phyloP scores from a whole-genome alignment of 2,888 invertebrate species.

The Palloptera scutellata region DNA sequence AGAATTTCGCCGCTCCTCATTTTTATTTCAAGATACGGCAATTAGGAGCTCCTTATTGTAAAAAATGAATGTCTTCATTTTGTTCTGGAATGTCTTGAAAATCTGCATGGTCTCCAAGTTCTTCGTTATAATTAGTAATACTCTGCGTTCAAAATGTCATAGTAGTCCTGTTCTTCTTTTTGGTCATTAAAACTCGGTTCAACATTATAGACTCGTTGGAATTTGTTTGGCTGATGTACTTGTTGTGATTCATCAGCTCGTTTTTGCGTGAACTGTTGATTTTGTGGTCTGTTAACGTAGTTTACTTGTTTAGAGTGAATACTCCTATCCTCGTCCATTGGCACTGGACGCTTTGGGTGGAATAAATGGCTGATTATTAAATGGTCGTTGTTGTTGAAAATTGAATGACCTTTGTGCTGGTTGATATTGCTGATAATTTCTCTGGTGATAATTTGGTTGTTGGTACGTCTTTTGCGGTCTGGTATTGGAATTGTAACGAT shows the following conservation, averaged over 20 bases:
- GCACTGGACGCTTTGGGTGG: constrained; percentile 26
- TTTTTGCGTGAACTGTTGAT: too few relatives aligned
- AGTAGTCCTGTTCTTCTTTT: too few relatives aligned
- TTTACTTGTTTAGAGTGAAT: constrained; percentile 24
- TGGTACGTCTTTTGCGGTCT: neutral
- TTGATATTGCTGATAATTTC: too few relatives aligned
- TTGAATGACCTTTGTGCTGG: too few relatives aligned
- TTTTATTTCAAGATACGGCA: constrained; percentile 28
- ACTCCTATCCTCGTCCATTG: constrained; percentile 26
- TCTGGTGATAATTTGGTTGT: neutral
- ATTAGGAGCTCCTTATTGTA: constrained; percentile 33
- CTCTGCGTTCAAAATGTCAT: neutral
- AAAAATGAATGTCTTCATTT: constrained; percentile 30
- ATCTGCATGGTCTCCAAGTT: neutral
- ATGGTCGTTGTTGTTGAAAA: too few relatives aligned
- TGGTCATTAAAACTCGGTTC: constrained; percentile 1
- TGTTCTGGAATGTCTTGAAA: neutral
- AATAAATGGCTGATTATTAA: too few relatives aligned
- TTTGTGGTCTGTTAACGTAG: constrained; percentile 26
- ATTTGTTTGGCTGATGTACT: constrained; percentile 12
- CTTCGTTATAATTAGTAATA: constrained; percentile 12
- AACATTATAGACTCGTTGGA: neutral
- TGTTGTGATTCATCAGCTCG: too few relatives aligned
- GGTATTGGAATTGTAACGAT: neutral
- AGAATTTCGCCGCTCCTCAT: constrained; percentile 27